Percentiles rank a stretch among this genome's conserved stretches.
Conservation (phyloP, 2,888 invertebrate species). For the Malthinus seriepunctatus region DNA sequence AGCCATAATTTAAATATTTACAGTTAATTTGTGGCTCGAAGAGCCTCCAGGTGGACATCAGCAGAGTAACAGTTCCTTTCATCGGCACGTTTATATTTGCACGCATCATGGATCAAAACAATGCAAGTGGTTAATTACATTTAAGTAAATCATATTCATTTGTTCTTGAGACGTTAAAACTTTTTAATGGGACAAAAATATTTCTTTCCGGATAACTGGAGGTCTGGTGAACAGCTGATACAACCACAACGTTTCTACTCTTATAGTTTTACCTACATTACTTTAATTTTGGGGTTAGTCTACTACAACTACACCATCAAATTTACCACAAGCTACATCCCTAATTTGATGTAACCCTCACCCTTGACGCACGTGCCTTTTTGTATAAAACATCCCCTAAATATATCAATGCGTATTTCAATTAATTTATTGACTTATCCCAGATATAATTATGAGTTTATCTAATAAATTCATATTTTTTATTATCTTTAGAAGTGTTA, state of each 20-base stretch:
- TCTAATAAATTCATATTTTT: constrained; percentile 9
- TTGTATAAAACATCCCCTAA: constrained; percentile 19
- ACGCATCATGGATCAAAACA: too few relatives aligned
- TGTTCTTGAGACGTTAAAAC: not conserved
- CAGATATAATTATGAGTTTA: constrained; percentile 14
- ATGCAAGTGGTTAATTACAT: not conserved
- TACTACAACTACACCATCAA: constrained; percentile 10
- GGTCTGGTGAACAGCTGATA: not conserved
- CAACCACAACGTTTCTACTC: too few relatives aligned
- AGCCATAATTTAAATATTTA: too few relatives aligned
- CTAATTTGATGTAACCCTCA: constrained; percentile 26
- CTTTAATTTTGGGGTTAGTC: constrained; percentile 21
- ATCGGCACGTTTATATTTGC: too few relatives aligned
- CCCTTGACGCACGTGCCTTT: constrained; percentile 21
- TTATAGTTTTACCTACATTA: constrained; percentile 18
- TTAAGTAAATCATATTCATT: too few relatives aligned
- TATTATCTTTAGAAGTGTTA: not conserved
- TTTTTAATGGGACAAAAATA: not conserved
- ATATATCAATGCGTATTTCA: constrained; percentile 22
- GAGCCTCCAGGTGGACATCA: too few relatives aligned
- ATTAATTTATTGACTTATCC: constrained; percentile 25
- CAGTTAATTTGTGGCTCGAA: too few relatives aligned
- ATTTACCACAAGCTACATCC: constrained; percentile 19
- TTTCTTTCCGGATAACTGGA: not conserved
- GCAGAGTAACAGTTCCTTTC: too few relatives aligned